Conservation (phyloP, 2,888 invertebrate species). For the Maniola hyperantus region DNA sequence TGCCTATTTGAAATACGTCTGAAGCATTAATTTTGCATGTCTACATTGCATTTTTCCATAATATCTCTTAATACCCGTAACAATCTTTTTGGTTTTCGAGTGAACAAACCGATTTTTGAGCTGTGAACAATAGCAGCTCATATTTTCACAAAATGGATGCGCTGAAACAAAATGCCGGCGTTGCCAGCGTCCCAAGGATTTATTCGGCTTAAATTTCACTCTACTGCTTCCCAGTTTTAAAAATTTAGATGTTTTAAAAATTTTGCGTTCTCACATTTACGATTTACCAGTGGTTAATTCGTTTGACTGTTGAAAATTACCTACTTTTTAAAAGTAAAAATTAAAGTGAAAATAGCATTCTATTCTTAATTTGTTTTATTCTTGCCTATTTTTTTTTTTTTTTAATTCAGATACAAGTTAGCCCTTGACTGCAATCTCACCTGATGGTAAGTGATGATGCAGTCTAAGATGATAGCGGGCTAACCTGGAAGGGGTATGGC, state of each 20-base stretch:
- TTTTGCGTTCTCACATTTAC: neutral
- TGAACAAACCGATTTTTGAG: constrained; percentile 15
- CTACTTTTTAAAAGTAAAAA: too few species aligned
- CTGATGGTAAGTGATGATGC: too few species aligned
- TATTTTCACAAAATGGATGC: constrained; percentile 15
- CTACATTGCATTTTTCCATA: constrained; percentile 9
- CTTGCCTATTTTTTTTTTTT: too few species aligned
- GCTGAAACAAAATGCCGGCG: constrained; percentile 19
- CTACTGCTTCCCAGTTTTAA: constrained; percentile 12
- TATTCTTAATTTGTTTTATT: too few species aligned
- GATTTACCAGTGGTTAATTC: neutral
- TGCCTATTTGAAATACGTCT: too few species aligned
- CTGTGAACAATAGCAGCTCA: constrained; percentile 13
- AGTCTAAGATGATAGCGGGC: too few species aligned
- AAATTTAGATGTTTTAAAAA: neutral
- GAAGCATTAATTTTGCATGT: neutral
- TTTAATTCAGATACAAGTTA: too few species aligned
- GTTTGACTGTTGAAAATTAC: neutral
- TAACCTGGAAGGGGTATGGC: too few species aligned
- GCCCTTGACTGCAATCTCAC: too few species aligned
- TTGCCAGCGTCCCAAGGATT: constrained; percentile 12
- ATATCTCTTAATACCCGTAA: constrained; percentile 20
- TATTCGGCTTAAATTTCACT: constrained; percentile 17
- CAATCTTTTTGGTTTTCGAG: constrained; percentile 16
- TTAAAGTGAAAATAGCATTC: too few species aligned